Percentiles rank a stretch among this genome's conserved stretches.
Conservation (phyloP, 2,888 invertebrate species). For the Zaprionus bogoriensis region DNA sequence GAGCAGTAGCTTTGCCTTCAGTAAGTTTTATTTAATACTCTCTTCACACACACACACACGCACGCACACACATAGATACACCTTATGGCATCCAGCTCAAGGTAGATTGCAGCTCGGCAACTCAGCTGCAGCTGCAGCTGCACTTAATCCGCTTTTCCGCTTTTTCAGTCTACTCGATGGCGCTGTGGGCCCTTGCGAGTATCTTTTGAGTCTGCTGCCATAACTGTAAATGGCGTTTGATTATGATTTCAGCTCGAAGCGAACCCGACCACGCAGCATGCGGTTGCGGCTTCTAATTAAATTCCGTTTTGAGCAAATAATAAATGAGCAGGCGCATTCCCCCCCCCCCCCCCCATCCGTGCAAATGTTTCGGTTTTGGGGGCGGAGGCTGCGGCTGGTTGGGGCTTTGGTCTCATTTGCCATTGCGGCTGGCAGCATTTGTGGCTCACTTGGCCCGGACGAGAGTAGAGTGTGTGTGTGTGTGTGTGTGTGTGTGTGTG, state of each 20-base stretch:
- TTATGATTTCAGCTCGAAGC: constrained; percentile 36
- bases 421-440: too few species aligned
- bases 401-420: too few species aligned
- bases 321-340: constrained; percentile 13
- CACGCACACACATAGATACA: not conserved
- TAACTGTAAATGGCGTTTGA: constrained; percentile 19
- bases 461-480: too few species aligned
- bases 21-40: constrained; percentile 9
- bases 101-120: constrained; percentile 28
- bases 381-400: too few species aligned
- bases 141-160: constrained; percentile 35
- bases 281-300: constrained; percentile 59
- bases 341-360: too few species aligned
- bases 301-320: constrained; percentile 42
- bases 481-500: too few species aligned
- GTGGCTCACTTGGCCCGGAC: too few species aligned
- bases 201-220: constrained; percentile 4
- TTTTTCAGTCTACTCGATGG: constrained; percentile 3
- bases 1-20: constrained; percentile 32
- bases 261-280: constrained; percentile 35
- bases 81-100: constrained; percentile 24
- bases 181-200: not conserved
- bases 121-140: constrained; percentile 7
- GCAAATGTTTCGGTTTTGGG: too few species aligned
- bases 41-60: not conserved